These are phyloP conservation scores for Melipona bicolor DNA, from an alignment of 2,888 invertebrate species.

Conservation along the genomic window DNA sequence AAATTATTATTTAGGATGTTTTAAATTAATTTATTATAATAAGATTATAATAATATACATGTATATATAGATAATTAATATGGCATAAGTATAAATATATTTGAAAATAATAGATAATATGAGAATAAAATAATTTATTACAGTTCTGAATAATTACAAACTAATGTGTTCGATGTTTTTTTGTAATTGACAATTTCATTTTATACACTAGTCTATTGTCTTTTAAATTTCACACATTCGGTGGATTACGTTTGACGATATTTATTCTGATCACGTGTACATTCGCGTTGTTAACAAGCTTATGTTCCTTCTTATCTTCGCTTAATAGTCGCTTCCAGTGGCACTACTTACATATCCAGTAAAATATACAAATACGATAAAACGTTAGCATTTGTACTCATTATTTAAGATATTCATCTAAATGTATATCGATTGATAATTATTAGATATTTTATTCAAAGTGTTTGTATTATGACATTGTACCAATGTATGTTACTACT, in stretches of 20 bases:
- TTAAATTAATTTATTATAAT: no score
- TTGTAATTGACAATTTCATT: constrained; percentile 28
- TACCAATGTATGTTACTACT: constrained; percentile 2
- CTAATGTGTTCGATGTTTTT: constrained; percentile 5
- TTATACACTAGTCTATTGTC: constrained; percentile 10
- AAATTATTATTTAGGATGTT: no score
- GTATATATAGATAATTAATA: no score
- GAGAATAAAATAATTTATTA: constrained; percentile 49
- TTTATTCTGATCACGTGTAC: constrained; percentile 22
- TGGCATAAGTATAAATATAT: neutral
- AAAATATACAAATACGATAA: constrained; percentile 38
- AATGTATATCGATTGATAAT: constrained; percentile 27
- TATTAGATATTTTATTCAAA: constrained; percentile 1
- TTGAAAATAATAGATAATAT: neutral
- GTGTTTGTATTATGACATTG: neutral
- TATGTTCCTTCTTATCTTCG: constrained; percentile 11
- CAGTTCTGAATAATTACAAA: constrained; percentile 20
- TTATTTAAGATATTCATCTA: constrained; percentile 11
- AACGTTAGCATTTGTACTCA: constrained; percentile 46
- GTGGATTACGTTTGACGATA: constrained; percentile 9
- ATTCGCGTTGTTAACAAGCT: constrained; percentile 36
- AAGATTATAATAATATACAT: no score
- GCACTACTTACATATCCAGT: constrained; percentile 33
- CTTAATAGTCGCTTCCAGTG: neutral
- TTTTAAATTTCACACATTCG: constrained; percentile 13